Base-by-base conservation (phyloP, 2,888 invertebrate genomes). In the Microctonus hyperodae region DNA sequence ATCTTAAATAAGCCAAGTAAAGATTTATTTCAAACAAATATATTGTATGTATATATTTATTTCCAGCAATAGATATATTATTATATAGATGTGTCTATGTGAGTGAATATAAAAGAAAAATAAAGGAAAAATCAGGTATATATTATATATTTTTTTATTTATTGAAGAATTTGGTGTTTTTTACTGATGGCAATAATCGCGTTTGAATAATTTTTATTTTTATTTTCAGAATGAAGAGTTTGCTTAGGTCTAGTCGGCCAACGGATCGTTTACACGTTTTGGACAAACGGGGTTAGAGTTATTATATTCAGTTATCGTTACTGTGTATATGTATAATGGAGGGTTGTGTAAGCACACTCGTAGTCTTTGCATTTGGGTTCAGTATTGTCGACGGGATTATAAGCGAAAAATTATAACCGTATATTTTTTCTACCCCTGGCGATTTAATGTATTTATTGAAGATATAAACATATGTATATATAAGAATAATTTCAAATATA, bases 341-440 rank as follows among this genome's bases (percentile, higher is more conserved):
- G 25, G 37, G 33, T 57, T 31, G 16, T n/a, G 20, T 25, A 35
- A 25, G 31, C 51, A 31, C 35, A 44, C 51, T 37, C 11, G n/a
- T n/a, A n/a, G n/a, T n/a, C n/a, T n/a, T n/a, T n/a, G n/a, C n/a
- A 23, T 20, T 37, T 31, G 23, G 11, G 6, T 23, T 64, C 9
- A 20, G 50, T 64, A 67, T 70, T 72, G 69, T 74, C 44, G 23
- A 50, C 11, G 51, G 51, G 58, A 67, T 72, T 68, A 70, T 69
- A 68, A 67, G 70, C 69, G 68, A 70, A 72, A 71, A 69, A 73
- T 73, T 72, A 72, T 73, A 71, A 73, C 70, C 69, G 71, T 72
- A 73, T 72, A 73, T 72, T 63, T 55, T 50, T 64, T 68, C 64
- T 13, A 65, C 70, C 69, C 33, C 53, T 35, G 64, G 70, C 62